Evolutionary conservation across 92 coral and sea anemone species (phyloP), one percentile per base, ranked within the genome.

Genomic region (Diadumene lineata): DNA sequence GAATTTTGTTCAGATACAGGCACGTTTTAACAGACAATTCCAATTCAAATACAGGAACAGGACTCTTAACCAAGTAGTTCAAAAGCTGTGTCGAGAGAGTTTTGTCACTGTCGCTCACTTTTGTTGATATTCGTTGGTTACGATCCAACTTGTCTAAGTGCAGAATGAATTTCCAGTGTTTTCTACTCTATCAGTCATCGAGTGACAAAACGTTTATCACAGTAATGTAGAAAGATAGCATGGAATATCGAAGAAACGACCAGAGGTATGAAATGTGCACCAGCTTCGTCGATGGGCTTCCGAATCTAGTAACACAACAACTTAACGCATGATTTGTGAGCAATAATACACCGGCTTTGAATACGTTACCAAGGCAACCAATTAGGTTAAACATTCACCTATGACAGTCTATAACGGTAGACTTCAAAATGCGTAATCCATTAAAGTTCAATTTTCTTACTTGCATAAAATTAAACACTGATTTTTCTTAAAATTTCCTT

Each of bases 351-450:
- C 77, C 67, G 67, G 77, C 66, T 56, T 28, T 28, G 17, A 43
- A 32, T 17, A 32, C 51, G 77, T 72, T 72, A 56, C 77, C 50
- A 72, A 25, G 63, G 77, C 50, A 72, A 72, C 77, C 62, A 33
- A 28, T 33, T 13, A 60, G 53, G 33, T 70, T 28, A 70, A 53
- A 53, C 75, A 70, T 24, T 70, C 43, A 70, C 75, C 61, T 69
- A 38, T 38, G 48, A 4, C 48, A 38, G 48, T 38, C 48, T 38
- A 38, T 38, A 38, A 38, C 48, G 48, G 48, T 13, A 11, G 64
- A 16, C 31, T 7, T 11, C 60, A 15, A 15, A 15, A 6, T 7
- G 7, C 28, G 26, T 17, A 58, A 6, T 58, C 60, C 3, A 53
- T 13, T 53, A 13, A 21, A 3, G 19, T 21, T 53, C 60, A 23